These are phyloP conservation scores for Cenopis cana DNA, from an alignment of 2,888 invertebrate genomes.

Conservation along the genomic window DNA sequence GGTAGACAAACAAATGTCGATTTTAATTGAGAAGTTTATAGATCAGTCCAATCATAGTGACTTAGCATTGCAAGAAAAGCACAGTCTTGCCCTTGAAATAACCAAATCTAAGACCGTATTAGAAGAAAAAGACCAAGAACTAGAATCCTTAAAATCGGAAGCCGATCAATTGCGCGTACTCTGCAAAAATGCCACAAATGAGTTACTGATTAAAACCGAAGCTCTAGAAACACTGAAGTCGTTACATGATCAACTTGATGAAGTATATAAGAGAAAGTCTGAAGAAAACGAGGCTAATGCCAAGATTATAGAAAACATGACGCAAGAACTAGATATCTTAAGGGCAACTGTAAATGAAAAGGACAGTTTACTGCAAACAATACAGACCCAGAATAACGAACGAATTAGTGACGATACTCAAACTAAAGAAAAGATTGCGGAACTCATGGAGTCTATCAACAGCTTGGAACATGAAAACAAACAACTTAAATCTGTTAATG, in stretches of 20 bases:
- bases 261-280: constrained; percentile 56
- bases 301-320: constrained; percentile 55
- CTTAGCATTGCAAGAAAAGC: constrained; percentile 52
- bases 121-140: constrained; percentile 58
- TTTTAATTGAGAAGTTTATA: constrained; percentile 61
- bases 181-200: constrained; percentile 51
- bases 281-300: constrained; percentile 61
- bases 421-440: constrained; percentile 52
- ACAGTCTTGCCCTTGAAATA: constrained; percentile 55
- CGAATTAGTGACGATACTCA: constrained; percentile 46
- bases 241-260: constrained; percentile 58
- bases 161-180: constrained; percentile 53
- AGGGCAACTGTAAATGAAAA: constrained; percentile 57
- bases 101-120: constrained; percentile 54
- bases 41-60: constrained; percentile 48
- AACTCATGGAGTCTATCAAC: constrained; percentile 56
- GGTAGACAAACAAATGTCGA: constrained; percentile 54
- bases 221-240: constrained; percentile 53
- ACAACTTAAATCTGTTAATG: constrained; percentile 62
- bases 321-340: constrained; percentile 60
- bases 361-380: constrained; percentile 54
- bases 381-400: constrained; percentile 50
- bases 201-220: constrained; percentile 56
- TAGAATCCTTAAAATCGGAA: constrained; percentile 53
- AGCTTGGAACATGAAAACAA: constrained; percentile 57